These are phyloP conservation scores for Heliopora coerulea DNA, from an alignment of 92 coral and sea anemone species.

Conservation along the genomic window DNA sequence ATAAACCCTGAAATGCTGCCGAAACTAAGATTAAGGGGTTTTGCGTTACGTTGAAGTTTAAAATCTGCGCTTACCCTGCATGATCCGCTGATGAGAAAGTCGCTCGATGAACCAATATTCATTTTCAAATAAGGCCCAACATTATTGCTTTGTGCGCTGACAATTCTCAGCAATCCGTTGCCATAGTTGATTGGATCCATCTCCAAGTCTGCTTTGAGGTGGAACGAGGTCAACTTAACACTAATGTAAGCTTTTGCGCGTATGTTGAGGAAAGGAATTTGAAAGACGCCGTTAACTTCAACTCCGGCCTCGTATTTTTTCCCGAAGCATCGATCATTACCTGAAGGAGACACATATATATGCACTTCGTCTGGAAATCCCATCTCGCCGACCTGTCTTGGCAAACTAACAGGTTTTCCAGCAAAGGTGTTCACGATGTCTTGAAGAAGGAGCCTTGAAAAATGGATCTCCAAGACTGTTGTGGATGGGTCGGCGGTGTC, in stretches of 20 bases:
- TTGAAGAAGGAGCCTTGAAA: slow-evolving; percentile 6
- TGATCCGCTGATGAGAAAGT: slow-evolving; percentile 17
- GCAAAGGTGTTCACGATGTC: slow-evolving; percentile 16
- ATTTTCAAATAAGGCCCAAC: slow-evolving; percentile 16
- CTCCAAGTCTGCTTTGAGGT: slow-evolving; percentile 3
- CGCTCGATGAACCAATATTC: neutral
- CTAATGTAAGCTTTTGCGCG: slow-evolving; percentile 3
- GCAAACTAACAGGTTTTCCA: neutral
- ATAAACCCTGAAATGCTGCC: too few species aligned
- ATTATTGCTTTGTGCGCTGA: slow-evolving; percentile 4
- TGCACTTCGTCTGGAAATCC: slow-evolving; percentile 23
- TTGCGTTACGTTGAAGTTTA: too few species aligned
- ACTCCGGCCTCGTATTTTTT: slow-evolving; percentile 11
- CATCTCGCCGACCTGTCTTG: neutral
- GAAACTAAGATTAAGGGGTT: too few species aligned
- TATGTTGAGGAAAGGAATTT: slow-evolving; percentile 27
- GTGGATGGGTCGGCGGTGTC: slow-evolving; percentile 4
- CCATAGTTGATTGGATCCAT: slow-evolving; percentile 18
- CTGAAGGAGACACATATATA: slow-evolving; percentile 4
- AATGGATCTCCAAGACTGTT: slow-evolving; percentile 27
- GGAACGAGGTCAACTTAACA: neutral
- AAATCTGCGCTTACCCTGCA: slow-evolving; percentile 43
- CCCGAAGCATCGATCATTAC: slow-evolving; percentile 12
- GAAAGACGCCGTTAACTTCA: slow-evolving; percentile 13
- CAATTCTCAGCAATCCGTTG: slow-evolving; percentile 15